Evolutionary conservation across 2,113 vertebrate species (phyloP).

Genomic region (Lutjanus erythropterus): DNA sequence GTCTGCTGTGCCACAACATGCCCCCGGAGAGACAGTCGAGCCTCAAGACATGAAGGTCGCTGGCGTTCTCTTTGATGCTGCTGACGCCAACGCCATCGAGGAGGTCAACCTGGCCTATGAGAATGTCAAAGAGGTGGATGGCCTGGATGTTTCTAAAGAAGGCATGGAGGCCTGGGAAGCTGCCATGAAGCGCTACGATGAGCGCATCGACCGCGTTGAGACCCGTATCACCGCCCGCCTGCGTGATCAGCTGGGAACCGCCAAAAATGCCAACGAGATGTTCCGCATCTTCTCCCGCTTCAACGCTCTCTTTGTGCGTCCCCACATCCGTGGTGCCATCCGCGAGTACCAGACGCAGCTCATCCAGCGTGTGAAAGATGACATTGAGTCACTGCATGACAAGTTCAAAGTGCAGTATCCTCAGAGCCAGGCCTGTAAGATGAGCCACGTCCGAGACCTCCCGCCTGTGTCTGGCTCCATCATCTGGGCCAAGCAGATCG

Average conservation of each 20-base stretch:
- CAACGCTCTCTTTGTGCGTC: conserved; percentile 97
- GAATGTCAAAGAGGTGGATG: conserved; percentile 98
- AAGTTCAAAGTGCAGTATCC: conserved; percentile 99
- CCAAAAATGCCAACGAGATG: conserved; percentile 99
- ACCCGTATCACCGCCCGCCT: conserved; percentile 97
- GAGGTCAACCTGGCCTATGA: conserved; percentile 99
- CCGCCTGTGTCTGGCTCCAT: conserved; percentile 98
- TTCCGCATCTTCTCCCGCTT: conserved; percentile 99
- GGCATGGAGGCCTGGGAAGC: conserved; percentile 99
- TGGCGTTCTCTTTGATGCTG: conserved; percentile 96
- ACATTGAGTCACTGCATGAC: conserved; percentile 97
- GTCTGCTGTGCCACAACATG: conserved; percentile 94
- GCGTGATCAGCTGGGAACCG: conserved; percentile 96
- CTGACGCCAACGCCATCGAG: conserved; percentile 97
- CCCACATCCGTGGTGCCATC: conserved; percentile 97
- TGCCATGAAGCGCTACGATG: conserved; percentile 97
- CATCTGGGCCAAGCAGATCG: conserved; percentile 99
- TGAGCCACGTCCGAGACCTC: conserved; percentile 97
- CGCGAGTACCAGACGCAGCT: conserved; percentile 97
- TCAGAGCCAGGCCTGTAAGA: conserved; percentile 98
- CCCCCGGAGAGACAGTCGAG: conserved; percentile 93
- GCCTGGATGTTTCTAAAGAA: conserved; percentile 97
- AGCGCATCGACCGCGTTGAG: conserved; percentile 97
- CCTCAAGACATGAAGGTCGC: conserved; percentile 97
- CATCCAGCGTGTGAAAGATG: conserved; percentile 98